A percentile compares a stretch with the other conserved stretches of the same genome.
Conservation (phyloP, 1,140 invertebrate species). For the Octopus sinensis region DNA sequence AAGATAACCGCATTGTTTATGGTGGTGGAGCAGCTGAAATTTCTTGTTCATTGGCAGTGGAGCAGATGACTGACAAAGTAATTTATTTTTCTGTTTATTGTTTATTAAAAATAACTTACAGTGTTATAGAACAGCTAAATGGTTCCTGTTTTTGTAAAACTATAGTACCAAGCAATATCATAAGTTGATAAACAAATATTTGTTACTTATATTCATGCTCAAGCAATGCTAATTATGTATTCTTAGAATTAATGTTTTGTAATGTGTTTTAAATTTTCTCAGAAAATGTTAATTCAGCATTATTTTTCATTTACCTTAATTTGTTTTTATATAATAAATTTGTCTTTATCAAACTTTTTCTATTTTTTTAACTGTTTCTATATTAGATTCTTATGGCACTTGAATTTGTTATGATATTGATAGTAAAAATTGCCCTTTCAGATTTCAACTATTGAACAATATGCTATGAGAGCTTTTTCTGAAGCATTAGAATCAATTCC, state of each 20-base stretch:
- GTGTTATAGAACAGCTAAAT: not conserved
- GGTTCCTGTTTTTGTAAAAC: not conserved
- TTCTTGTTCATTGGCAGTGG: slow-evolving; percentile 86
- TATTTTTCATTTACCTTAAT: too few species aligned
- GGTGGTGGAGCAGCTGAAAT: slow-evolving; percentile 97
- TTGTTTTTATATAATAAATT: too few species aligned
- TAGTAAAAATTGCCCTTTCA: slow-evolving; percentile 34
- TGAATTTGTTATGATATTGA: too few species aligned
- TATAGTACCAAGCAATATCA: not conserved
- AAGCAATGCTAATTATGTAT: not conserved
- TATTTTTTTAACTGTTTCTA: too few species aligned
- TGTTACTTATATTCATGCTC: not conserved
- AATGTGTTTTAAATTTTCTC: too few species aligned
- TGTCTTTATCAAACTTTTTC: too few species aligned
- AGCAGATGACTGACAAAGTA: slow-evolving; percentile 82
- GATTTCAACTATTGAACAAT: slow-evolving; percentile 91
- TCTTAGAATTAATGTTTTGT: too few species aligned
- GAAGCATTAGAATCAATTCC: slow-evolving; percentile 95
- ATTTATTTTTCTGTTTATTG: not conserved
- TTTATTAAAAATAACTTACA: too few species aligned
- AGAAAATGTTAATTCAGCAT: too few species aligned
- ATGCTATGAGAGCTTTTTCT: slow-evolving; percentile 92
- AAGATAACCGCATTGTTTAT: slow-evolving; percentile 91
- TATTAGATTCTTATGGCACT: too few species aligned
- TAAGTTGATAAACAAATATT: too few species aligned